Conservation (phyloP, 2,888 invertebrate genomes). For the Andrena fulva region DNA sequence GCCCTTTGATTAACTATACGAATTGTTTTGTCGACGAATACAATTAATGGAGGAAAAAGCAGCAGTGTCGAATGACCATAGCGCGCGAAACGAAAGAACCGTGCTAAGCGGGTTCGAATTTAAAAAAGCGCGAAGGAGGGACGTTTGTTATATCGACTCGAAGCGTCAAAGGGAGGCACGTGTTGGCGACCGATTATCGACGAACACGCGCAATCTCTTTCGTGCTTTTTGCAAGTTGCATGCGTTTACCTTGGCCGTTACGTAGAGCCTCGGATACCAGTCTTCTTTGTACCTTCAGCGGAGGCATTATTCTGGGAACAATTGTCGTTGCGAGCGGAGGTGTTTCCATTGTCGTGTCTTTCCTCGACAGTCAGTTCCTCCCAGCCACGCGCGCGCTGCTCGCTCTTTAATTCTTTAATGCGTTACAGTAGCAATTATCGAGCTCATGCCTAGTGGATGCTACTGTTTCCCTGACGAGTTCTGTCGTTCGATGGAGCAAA, state of each 20-base stretch:
- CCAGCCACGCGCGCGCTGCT: conserved; percentile 3
- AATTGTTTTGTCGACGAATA: conserved; percentile 41
- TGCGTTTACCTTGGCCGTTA: conserved; percentile 57
- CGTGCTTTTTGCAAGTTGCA: conserved; percentile 38
- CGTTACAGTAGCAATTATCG: neutral
- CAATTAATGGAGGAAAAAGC: conserved; percentile 19
- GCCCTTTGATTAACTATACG: conserved; percentile 8
- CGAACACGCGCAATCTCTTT: conserved; percentile 45
- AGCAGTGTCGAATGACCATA: conserved; percentile 20
- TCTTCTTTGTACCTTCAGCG: conserved; percentile 59
- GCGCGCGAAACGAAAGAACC: neutral
- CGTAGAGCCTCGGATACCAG: conserved; percentile 49
- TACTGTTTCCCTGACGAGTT: too few species aligned
- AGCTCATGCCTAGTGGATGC: too few species aligned
- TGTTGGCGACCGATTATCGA: conserved; percentile 47
- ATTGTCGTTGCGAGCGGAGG: conserved; percentile 52
- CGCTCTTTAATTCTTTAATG: conserved; percentile 42
- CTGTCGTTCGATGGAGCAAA: too few species aligned
- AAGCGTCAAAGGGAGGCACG: conserved; percentile 20
- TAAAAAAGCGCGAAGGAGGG: neutral
- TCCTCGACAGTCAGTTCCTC: neutral
- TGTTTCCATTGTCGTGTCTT: conserved; percentile 40
- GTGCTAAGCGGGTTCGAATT: conserved; percentile 10
- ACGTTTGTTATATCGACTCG: conserved; percentile 29
- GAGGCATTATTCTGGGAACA: conserved; percentile 63